Percentiles rank a stretch among this genome's conserved stretches.
Evolutionary conservation across 2,113 vertebrate species (phyloP).

Genomic region (Semnornis frantzii): DNA sequence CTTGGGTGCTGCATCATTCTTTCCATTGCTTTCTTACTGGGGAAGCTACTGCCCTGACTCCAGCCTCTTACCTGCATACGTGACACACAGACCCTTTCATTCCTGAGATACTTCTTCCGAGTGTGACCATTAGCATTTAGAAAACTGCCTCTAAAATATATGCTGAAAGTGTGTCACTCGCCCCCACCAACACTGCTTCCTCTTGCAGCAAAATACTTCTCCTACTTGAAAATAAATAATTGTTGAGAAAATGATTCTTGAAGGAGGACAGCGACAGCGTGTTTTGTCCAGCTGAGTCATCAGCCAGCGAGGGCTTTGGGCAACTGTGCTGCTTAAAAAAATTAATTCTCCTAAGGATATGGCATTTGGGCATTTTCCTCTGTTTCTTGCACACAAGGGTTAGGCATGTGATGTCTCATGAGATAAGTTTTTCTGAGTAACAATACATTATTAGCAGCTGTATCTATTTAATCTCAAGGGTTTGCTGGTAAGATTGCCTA

Average conservation of each 20-base stretch:
- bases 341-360: neutral
- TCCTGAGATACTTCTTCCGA: neutral
- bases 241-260: neutral
- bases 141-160: neutral
- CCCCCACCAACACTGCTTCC: accelerated
- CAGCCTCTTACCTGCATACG: accelerated
- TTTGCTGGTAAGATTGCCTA: neutral
- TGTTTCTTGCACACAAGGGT: neutral
- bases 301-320: neutral
- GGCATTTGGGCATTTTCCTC: neutral
- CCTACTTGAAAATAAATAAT: neutral
- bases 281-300: neutral
- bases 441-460: slow-evolving; percentile 22
- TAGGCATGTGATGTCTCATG: neutral
- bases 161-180: accelerated
- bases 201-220: neutral
- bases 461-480: neutral
- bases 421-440: neutral
- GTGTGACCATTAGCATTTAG: neutral
- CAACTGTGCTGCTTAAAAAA: neutral
- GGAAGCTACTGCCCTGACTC: neutral
- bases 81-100: neutral
- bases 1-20: neutral
- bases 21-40: neutral
- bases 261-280: accelerated